phyloP scores from a whole-genome alignment of 2,888 invertebrate species.

The Pycnomerus fuliginosus region DNA sequence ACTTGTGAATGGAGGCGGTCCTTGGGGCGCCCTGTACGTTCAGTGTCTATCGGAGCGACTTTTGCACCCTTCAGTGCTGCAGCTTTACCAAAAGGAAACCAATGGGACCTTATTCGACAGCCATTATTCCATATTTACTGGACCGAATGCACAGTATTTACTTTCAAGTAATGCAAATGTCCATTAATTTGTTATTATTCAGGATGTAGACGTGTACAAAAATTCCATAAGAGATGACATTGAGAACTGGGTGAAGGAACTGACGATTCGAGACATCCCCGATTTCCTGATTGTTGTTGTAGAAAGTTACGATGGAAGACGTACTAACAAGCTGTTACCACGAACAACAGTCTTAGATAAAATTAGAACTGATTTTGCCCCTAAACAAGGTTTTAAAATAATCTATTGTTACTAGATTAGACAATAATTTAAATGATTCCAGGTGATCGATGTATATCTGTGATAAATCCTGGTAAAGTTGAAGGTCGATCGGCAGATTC shows the following conservation, averaged over 20 bases:
- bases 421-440: neutral
- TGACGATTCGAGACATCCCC: conserved; percentile 71
- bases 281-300: conserved; percentile 95
- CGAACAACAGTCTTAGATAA: conserved; percentile 93
- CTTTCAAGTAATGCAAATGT: neutral
- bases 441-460: conserved; percentile 79
- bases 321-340: conserved; percentile 87
- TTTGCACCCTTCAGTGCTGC: conserved; percentile 79
- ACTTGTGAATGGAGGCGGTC: conserved; percentile 90
- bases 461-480: conserved; percentile 86
- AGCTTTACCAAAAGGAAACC: conserved; percentile 66
- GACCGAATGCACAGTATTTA: conserved; percentile 88
- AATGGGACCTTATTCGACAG: conserved; percentile 79
- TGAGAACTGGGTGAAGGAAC: conserved; percentile 79
- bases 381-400: conserved; percentile 65
- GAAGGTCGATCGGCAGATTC: conserved; percentile 90
- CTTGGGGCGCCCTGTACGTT: conserved; percentile 81
- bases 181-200: conserved; percentile 12
- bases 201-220: conserved; percentile 94
- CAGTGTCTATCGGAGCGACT: conserved; percentile 78
- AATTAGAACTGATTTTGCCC: conserved; percentile 90
- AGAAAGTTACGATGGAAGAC: conserved; percentile 87
- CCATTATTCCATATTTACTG: conserved; percentile 93
- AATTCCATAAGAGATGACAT: conserved; percentile 85
- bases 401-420: neutral